Evolutionary conservation across 2,797 vertebrate genomes (phyloP), one percentile per base, ranked within the genome.

Genomic region (Margarornis squamiger): DNA sequence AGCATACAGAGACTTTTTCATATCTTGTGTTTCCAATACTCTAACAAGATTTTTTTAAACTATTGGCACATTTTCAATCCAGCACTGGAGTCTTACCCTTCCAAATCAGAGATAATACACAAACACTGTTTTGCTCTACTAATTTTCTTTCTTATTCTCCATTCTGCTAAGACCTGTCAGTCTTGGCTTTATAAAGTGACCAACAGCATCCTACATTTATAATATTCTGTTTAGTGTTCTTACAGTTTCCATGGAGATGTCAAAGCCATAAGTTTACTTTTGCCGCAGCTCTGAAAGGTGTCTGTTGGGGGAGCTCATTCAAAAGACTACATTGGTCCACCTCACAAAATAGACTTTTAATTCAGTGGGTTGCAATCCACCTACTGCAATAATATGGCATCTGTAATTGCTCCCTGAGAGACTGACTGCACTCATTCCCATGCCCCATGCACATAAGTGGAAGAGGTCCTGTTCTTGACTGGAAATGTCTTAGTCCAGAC

Each of bases 331-430:
- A 75, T 4, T 75, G n/a, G 51, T 83, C 75, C 55, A 63, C 30
- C 15, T 20, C 38, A 70, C 27, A 58, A 90, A 88, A 88, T 4
- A 52, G 78, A 68, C 12, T 54, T n/a, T 92, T 87, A 36, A 52
- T 88, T 93, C 46, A 57, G 49, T 18, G 6, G 38, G 46, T 85
- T 92, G 45, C 61, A 86, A 30, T 70, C 23, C 73, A 38, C 67
- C 90, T 29, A 43, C 41, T 66, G 38, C 66, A 92, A n/a, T 87
- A 46, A 90, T 79, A 70, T 80, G 67, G 19, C 41, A 48, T 36
- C 34, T 3, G 1, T 95, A 96, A 96, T 85, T 97, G 92, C 58
- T 97, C 77, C 77, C 94, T 57, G 22, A 65, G 73, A 95, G 91
- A 76, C 34, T 0, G 1, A 63, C 70, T 1, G 0, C 1, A 0